Percentiles rank a stretch among this genome's conserved stretches.
Conservation (phyloP, 2,888 invertebrate species). For the Encarsia formosa region DNA sequence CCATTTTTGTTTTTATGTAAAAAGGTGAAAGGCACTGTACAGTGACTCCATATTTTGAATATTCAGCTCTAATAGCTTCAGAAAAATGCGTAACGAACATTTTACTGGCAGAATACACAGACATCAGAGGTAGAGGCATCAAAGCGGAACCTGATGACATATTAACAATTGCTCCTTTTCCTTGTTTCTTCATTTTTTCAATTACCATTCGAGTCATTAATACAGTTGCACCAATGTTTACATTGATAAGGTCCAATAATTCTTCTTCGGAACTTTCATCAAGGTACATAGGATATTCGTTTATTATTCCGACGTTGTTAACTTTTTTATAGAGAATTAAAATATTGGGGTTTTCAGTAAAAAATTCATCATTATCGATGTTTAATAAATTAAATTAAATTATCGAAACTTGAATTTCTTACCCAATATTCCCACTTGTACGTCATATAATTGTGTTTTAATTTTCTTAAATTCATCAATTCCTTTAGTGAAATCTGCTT, state of each 20-base stretch:
- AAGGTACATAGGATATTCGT: slow-evolving; percentile 77
- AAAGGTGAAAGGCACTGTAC: slow-evolving; percentile 83
- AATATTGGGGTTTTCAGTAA: too few relatives aligned
- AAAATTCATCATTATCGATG: too few relatives aligned
- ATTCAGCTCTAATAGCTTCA: slow-evolving; percentile 75
- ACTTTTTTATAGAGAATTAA: slow-evolving; percentile 57
- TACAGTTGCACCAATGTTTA: slow-evolving; percentile 82
- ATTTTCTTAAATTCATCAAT: slow-evolving; percentile 61
- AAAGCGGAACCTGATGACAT: slow-evolving; percentile 84
- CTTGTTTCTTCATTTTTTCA: slow-evolving; percentile 71
- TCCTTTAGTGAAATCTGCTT: slow-evolving; percentile 67
- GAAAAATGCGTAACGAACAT: slow-evolving; percentile 75
- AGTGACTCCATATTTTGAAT: slow-evolving; percentile 68
- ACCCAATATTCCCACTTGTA: slow-evolving; percentile 81
- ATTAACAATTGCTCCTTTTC: slow-evolving; percentile 81
- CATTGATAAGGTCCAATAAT: slow-evolving; percentile 77
- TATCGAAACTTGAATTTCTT: background rate
- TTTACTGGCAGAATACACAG: slow-evolving; percentile 87
- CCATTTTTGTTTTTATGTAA: slow-evolving; percentile 89
- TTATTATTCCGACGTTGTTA: slow-evolving; percentile 83
- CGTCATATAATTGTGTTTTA: slow-evolving; percentile 64
- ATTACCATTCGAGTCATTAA: slow-evolving; percentile 75
- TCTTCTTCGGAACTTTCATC: slow-evolving; percentile 68
- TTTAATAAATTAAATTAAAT: too few relatives aligned
- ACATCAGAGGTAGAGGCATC: slow-evolving; percentile 81